phyloP scores from a whole-genome alignment of 2,113 vertebrate species.

The Tinamus guttatus region DNA sequence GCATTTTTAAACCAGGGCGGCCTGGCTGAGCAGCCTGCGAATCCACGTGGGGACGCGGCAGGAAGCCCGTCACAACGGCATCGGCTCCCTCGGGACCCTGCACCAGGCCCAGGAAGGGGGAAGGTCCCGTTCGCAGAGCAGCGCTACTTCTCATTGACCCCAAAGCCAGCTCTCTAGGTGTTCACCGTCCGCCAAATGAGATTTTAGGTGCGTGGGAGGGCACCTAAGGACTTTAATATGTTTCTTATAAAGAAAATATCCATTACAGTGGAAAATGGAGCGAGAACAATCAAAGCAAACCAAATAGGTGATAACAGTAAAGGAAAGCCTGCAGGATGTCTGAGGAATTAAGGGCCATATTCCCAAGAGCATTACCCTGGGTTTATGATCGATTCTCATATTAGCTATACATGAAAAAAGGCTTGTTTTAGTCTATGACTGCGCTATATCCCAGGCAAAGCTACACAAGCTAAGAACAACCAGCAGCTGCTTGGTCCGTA shows the following conservation, averaged over 20 bases:
- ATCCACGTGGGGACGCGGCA: neutral
- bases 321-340: neutral
- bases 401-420: neutral
- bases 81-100: neutral
- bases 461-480: neutral
- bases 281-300: neutral
- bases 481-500: neutral
- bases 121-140: neutral
- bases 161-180: conserved; percentile 28
- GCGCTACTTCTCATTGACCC: conserved; percentile 46
- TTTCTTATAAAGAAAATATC: conserved; percentile 19
- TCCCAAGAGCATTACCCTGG: neutral
- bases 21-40: neutral
- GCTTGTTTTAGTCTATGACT: neutral
- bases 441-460: neutral
- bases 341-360: neutral
- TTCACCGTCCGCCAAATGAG: conserved; percentile 31
- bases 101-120: neutral
- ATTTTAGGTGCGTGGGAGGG: conserved; percentile 5
- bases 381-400: neutral
- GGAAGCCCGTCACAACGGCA: neutral
- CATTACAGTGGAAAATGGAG: neutral
- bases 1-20: neutral
- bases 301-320: neutral
- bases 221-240: neutral